Evolutionary conservation across 2,888 invertebrate species (phyloP).

Genomic region (Caenorhabditis imperialis): DNA sequence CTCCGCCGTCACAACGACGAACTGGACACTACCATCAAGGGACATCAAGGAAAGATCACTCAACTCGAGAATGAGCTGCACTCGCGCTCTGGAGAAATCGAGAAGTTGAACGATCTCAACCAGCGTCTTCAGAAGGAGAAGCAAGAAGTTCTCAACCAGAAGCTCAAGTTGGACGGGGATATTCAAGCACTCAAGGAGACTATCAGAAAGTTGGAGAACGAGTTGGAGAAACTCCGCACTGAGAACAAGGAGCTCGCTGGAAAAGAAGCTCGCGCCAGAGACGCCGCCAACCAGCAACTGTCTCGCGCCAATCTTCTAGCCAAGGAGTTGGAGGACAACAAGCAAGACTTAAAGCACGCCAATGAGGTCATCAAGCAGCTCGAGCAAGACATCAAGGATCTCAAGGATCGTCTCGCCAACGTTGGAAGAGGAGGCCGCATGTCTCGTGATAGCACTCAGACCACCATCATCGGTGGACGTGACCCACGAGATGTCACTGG

Average conservation of each 20-base stretch:
- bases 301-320: constrained; percentile 67
- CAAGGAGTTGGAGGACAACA: constrained; percentile 68
- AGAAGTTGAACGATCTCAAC: constrained; percentile 75
- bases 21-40: constrained; percentile 76
- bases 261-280: constrained; percentile 68
- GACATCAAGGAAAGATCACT: constrained; percentile 74
- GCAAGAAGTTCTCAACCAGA: constrained; percentile 74
- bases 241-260: constrained; percentile 66
- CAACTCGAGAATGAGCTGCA: constrained; percentile 75
- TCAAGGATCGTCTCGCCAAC: constrained; percentile 62
- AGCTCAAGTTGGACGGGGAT: constrained; percentile 74
- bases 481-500: constrained; percentile 35
- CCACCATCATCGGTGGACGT: constrained; percentile 54
- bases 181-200: constrained; percentile 70
- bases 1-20: constrained; percentile 77
- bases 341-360: constrained; percentile 57
- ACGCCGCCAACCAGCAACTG: constrained; percentile 67
- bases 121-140: constrained; percentile 75
- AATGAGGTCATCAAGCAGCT: constrained; percentile 54
- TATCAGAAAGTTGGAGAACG: constrained; percentile 74
- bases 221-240: constrained; percentile 72
- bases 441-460: constrained; percentile 51
- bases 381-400: constrained; percentile 61
- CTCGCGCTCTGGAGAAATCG: constrained; percentile 71
- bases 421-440: constrained; percentile 50